Evolutionary conservation across 1,140 invertebrate genomes (phyloP), one percentile per base, ranked within the genome.

Genomic region (Carposina sasakii): DNA sequence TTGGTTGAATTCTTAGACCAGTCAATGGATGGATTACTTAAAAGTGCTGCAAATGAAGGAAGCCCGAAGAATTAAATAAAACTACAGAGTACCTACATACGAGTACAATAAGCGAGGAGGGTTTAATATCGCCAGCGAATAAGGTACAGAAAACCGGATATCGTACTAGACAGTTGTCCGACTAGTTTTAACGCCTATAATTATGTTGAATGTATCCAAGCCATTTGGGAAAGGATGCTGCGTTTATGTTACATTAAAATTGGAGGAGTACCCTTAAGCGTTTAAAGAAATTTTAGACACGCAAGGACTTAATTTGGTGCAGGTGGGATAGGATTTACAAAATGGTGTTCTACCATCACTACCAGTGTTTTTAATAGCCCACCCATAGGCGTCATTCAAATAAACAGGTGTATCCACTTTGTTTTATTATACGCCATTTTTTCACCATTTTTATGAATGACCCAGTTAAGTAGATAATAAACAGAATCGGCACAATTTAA

Each of bases 121-220:
- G 74, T 81, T 72, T 66, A 58, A 71, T 71, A 67, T 65, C 61
- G 64, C 59, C 67, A 73, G 61, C 62, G 61, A 72, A 71, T 73
- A 82, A 82, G 78, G 78, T 82, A 82, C 60, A 69, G 52, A 48
- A 76, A 79, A 77, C 76, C 72, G 76, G 74, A 82, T 81, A 77
- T 72, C 60, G 54, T 66, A 67, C 57, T 73, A 71, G 74, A 67
- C 59, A 68, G 63, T 66, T 34, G 75, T 56, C 63, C 46, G 69
- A 73, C 74, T 76, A 73, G 74, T 79, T 76, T 64, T 21, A 43
- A 44, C 42, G 30, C 36, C 41, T 49, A 44, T 57, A 57, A 52
- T 50, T 43, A 51, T 46, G 48, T 31, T 48, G n/a, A n/a, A n/a
- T 48, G 30, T 44, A 37, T 40, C 33, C 33, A 23, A 41, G 22